These are phyloP conservation scores for Limnephilus rhombicus DNA, from an alignment of 2,888 invertebrate genomes.

Conservation along the genomic window DNA sequence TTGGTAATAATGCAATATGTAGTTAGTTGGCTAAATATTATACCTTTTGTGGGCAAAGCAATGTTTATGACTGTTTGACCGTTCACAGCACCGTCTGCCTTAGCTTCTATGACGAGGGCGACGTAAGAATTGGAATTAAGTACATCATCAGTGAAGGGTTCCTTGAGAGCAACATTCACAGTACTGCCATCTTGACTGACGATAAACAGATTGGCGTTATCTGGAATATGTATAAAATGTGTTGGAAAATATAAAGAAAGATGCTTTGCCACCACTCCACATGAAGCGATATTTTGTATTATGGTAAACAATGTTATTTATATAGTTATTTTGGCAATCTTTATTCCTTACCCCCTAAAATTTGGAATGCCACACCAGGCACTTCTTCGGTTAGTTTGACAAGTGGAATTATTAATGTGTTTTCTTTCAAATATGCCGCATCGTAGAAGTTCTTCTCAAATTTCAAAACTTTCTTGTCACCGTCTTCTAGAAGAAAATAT, in stretches of 20 bases:
- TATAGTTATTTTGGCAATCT: neutral
- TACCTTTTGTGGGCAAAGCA: slow-evolving; percentile 45
- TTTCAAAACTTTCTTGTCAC: neutral
- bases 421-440: neutral
- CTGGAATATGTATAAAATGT: neutral
- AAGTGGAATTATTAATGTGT: neutral
- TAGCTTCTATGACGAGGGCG: slow-evolving; percentile 71
- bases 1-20: neutral
- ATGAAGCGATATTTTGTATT: neutral
- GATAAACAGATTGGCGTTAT: neutral
- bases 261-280: neutral
- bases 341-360: slow-evolving; percentile 2
- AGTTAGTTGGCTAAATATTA: neutral
- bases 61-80: slow-evolving; percentile 37
- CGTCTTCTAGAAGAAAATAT: neutral
- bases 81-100: slow-evolving; percentile 70
- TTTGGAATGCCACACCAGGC: neutral
- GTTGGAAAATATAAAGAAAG: neutral
- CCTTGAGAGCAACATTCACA: slow-evolving; percentile 41
- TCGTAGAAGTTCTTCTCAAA: slow-evolving; percentile 16
- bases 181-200: slow-evolving; percentile 66
- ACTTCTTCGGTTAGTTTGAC: slow-evolving; percentile 19
- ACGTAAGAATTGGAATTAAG: slow-evolving; percentile 67
- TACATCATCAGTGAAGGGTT: slow-evolving; percentile 27
- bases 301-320: neutral